Evolutionary conservation across 2,888 invertebrate genomes (phyloP).

Genomic region (Ecliptopera silaceata): DNA sequence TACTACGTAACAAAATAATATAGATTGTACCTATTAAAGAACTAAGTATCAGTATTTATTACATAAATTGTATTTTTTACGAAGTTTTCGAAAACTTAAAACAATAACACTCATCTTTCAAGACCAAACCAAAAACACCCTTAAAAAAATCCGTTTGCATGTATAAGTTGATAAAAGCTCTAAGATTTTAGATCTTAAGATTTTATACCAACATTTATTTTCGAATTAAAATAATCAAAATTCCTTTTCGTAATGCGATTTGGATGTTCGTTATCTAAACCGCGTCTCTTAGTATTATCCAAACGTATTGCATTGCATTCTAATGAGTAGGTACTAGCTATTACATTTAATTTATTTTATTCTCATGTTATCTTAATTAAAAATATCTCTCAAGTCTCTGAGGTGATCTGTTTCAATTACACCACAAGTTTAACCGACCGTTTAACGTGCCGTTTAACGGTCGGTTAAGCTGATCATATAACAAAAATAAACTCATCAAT

Average conservation of each 20-base stretch:
- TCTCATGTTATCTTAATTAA: slow-evolving; percentile 43
- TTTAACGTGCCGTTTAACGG: too few relatives aligned
- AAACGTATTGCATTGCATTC: slow-evolving; percentile 28
- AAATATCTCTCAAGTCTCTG: slow-evolving; percentile 35
- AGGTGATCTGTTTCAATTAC: slow-evolving; percentile 32
- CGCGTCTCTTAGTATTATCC: slow-evolving; percentile 26
- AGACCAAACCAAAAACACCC: too few relatives aligned
- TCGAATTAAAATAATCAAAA: slow-evolving; percentile 15
- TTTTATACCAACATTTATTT: background rate
- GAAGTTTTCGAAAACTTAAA: too few relatives aligned
- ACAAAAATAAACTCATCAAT: too few relatives aligned
- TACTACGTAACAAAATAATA: too few relatives aligned
- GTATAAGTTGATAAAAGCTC: too few relatives aligned
- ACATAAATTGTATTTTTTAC: too few relatives aligned
- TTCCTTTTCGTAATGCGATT: slow-evolving; percentile 27
- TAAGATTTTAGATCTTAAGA: background rate
- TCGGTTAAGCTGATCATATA: too few relatives aligned
- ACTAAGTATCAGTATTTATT: too few relatives aligned
- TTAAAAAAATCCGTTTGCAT: too few relatives aligned
- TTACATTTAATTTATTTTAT: slow-evolving; percentile 33
- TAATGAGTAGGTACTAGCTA: slow-evolving; percentile 24
- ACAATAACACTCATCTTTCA: too few relatives aligned
- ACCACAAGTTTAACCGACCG: background rate
- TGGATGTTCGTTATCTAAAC: slow-evolving; percentile 25
- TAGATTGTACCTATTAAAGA: too few relatives aligned